Conservation (phyloP, 1,140 invertebrate genomes). For the Brachionus asplanchnoidis region DNA sequence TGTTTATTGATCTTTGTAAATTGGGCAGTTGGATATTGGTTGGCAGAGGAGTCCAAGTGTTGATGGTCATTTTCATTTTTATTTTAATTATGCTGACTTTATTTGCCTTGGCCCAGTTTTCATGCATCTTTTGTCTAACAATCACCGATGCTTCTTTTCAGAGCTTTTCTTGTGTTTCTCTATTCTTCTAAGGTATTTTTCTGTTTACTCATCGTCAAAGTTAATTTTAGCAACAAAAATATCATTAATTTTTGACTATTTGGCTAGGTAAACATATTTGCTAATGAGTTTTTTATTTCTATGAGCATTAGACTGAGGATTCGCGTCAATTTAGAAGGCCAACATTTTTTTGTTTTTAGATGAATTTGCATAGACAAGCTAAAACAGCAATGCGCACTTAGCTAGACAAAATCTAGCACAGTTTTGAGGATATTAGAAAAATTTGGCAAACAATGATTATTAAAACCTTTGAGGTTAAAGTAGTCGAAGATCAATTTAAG, state of each 20-base stretch:
- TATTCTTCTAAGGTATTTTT: neutral
- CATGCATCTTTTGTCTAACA: neutral
- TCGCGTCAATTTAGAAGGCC: neutral
- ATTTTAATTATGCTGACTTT: neutral
- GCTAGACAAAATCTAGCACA: too few relatives aligned
- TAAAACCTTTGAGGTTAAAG: too few relatives aligned
- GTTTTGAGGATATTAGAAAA: too few relatives aligned
- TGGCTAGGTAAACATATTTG: neutral
- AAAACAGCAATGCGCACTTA: neutral
- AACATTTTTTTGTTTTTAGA: neutral
- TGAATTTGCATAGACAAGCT: neutral
- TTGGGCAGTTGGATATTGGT: too few relatives aligned
- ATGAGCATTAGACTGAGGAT: neutral
- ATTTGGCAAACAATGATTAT: neutral
- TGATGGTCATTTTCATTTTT: too few relatives aligned
- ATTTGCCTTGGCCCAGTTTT: neutral
- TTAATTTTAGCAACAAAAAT: neutral
- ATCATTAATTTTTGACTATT: neutral
- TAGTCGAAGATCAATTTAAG: too few relatives aligned
- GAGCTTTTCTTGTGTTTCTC: neutral
- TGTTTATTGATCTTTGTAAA: too few relatives aligned
- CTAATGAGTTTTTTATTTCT: neutral
- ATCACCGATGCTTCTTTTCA: neutral
- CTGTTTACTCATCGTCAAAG: neutral
- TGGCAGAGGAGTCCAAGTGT: too few relatives aligned